Percentiles rank a stretch among this genome's conserved stretches.
phyloP scores from a whole-genome alignment of 2,113 vertebrate species.

The Paramormyrops kingsleyae region DNA sequence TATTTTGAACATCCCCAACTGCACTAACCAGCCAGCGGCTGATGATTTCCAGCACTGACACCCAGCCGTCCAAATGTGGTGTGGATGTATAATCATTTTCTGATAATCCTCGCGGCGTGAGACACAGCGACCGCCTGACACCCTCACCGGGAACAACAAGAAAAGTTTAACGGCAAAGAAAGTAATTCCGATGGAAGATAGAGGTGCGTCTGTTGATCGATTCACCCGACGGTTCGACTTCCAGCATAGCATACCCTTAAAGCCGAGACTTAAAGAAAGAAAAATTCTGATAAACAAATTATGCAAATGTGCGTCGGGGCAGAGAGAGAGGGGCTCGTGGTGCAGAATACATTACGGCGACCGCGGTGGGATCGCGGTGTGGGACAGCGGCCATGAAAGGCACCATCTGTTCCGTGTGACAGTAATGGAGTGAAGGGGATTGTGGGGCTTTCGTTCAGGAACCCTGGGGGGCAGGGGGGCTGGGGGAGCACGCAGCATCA shows the following conservation, averaged over 20 bases:
- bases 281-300: conserved; percentile 59
- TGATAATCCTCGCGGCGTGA: conserved; percentile 31
- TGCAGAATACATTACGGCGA: conserved; percentile 56
- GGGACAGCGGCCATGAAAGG: conserved; percentile 60
- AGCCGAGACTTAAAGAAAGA: conserved; percentile 35
- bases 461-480: not conserved
- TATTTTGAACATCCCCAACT: not conserved
- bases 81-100: not conserved
- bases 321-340: conserved; percentile 44
- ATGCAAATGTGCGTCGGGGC: conserved; percentile 43
- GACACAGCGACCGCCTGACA: conserved; percentile 31
- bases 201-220: conserved; percentile 54
- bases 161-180: conserved; percentile 41
- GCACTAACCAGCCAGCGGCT: not conserved
- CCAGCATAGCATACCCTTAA: conserved; percentile 56
- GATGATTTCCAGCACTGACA: not conserved
- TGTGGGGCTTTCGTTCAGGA: conserved; percentile 44
- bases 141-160: conserved; percentile 31
- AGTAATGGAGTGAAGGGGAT: conserved; percentile 70
- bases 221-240: conserved; percentile 55
- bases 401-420: conserved; percentile 72
- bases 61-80: not conserved
- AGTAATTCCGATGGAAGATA: conserved; percentile 47
- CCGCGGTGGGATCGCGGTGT: conserved; percentile 32
- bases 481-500: not conserved